A percentile compares a stretch with the other conserved stretches of the same genome.
Conservation (phyloP, 2,888 invertebrate genomes). For the Acanthosepion lycidas region DNA sequence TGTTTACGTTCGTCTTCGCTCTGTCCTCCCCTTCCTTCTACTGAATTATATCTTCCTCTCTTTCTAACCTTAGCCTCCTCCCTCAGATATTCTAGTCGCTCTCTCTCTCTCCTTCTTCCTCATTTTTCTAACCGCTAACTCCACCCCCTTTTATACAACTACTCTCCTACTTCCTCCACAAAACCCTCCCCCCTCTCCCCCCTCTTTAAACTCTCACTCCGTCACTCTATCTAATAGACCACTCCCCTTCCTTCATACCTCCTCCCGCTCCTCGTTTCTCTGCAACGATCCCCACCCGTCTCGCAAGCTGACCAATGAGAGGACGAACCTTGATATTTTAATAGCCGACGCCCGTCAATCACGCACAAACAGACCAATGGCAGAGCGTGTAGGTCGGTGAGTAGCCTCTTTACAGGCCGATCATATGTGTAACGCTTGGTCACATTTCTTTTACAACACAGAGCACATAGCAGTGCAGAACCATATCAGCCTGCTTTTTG, state of each 20-base stretch:
- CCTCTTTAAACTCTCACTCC: background rate
- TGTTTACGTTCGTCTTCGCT: background rate
- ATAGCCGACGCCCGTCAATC: constrained; percentile 46
- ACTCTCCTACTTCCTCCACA: background rate
- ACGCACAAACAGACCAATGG: constrained; percentile 36
- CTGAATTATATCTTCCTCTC: background rate
- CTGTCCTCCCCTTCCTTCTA: background rate
- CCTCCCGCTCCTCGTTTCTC: background rate
- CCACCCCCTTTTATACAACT: constrained; percentile 5
- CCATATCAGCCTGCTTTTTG: constrained; percentile 59
- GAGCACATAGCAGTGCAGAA: background rate
- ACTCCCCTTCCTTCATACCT: background rate
- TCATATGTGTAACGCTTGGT: constrained; percentile 53
- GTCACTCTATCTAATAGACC: background rate
- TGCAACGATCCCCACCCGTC: background rate
- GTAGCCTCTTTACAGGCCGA: constrained; percentile 53
- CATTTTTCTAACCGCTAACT: background rate
- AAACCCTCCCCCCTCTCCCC: background rate
- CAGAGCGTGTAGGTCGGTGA: constrained; percentile 48
- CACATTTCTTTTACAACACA: constrained; percentile 24
- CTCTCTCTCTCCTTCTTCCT: too few relatives aligned
- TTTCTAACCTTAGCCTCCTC: background rate
- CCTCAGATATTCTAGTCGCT: background rate
- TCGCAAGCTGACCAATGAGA: constrained; percentile 36
- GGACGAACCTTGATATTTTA: constrained; percentile 45